These are phyloP conservation scores for Apoderus coryli DNA, from an alignment of 2,888 invertebrate species.

Conservation along the genomic window DNA sequence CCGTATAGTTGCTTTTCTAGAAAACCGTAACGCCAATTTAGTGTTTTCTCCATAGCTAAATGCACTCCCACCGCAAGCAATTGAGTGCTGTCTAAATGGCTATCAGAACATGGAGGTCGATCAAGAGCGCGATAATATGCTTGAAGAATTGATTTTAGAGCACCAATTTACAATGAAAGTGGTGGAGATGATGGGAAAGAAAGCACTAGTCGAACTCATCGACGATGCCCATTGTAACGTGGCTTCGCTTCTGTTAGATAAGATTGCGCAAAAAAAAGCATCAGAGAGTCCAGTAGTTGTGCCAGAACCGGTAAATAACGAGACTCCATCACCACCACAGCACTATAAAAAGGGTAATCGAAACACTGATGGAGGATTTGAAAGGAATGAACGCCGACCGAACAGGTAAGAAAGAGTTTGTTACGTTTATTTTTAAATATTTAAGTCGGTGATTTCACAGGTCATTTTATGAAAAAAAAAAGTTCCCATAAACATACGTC, in stretches of 20 bases:
- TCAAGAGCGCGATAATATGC: slow-evolving; percentile 40
- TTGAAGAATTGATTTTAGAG: slow-evolving; percentile 57
- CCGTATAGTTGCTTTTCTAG: no score
- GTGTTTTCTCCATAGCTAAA: slow-evolving; percentile 35
- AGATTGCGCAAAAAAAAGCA: slow-evolving; percentile 26
- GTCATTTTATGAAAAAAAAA: no score
- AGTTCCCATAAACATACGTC: no score
- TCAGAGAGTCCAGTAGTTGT: slow-evolving; percentile 28
- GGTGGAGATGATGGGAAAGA: slow-evolving; percentile 37
- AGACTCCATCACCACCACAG: no score
- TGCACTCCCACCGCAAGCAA: slow-evolving; percentile 53
- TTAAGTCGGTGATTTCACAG: no score
- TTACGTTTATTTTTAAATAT: no score
- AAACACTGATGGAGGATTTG: no score
- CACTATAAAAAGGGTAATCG: no score
- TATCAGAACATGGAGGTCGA: slow-evolving; percentile 41
- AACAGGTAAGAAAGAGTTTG: no score
- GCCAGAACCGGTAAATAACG: no score
- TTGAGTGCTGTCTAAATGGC: slow-evolving; percentile 61
- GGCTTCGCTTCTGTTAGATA: slow-evolving; percentile 28
- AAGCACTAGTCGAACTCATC: slow-evolving; percentile 46
- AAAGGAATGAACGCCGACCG: no score
- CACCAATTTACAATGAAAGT: slow-evolving; percentile 45
- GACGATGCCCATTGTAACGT: slow-evolving; percentile 36
- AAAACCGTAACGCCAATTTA: no score